phyloP scores from a whole-genome alignment of 2,888 invertebrate genomes.

The Habrosyne pyritoides region DNA sequence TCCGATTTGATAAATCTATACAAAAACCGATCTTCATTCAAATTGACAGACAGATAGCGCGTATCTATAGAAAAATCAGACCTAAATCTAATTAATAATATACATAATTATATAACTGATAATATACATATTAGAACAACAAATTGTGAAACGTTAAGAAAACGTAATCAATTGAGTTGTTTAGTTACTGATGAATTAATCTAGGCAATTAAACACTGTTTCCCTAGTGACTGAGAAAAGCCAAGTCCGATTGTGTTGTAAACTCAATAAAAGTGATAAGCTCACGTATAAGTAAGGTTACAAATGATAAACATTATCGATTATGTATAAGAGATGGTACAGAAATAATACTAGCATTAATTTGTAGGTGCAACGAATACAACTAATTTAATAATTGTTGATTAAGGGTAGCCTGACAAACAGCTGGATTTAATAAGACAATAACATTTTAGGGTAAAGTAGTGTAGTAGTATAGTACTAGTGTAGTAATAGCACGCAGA shows the following conservation, averaged over 20 bases:
- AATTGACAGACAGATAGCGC: too few relatives aligned
- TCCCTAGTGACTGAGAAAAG: neutral
- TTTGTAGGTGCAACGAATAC: neutral
- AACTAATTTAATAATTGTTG: neutral
- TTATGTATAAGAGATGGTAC: constrained; percentile 17
- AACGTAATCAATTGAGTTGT: too few relatives aligned
- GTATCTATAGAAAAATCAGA: too few relatives aligned
- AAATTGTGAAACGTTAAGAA: too few relatives aligned
- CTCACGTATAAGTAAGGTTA: neutral
- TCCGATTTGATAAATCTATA: too few relatives aligned
- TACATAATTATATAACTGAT: too few relatives aligned
- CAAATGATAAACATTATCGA: constrained; percentile 26
- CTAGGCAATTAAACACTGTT: neutral
- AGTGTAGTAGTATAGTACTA: too few relatives aligned
- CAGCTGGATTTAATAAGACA: neutral
- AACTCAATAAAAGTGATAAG: neutral
- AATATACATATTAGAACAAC: too few relatives aligned
- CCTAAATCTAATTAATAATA: too few relatives aligned
- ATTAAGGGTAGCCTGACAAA: neutral
- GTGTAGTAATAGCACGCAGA: too few relatives aligned
- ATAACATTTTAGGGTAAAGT: too few relatives aligned
- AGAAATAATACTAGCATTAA: constrained; percentile 4
- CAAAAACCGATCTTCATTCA: too few relatives aligned
- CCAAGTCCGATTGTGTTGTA: neutral
- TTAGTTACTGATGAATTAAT: neutral